phyloP scores from a whole-genome alignment of 1,140 invertebrate species.

The Drosophila nigromelanica region DNA sequence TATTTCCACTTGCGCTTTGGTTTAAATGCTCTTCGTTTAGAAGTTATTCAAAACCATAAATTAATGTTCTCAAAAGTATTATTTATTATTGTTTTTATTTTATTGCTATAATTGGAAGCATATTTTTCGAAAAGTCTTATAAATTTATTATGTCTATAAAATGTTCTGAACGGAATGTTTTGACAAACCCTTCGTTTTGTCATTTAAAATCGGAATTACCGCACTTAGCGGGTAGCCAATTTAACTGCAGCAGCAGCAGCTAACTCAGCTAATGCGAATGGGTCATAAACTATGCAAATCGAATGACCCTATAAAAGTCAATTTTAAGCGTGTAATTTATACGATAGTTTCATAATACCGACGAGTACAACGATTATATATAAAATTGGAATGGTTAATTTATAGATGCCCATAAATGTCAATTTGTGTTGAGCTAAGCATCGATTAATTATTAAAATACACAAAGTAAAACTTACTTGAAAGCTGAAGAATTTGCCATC shows the following conservation, averaged over 20 bases:
- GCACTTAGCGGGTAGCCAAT: slow-evolving; percentile 21
- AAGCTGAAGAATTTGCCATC: slow-evolving; percentile 96
- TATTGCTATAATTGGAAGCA: too few relatives aligned
- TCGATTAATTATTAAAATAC: background rate
- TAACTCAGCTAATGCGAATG: slow-evolving; percentile 31
- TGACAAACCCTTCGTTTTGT: too few relatives aligned
- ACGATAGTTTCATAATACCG: slow-evolving; percentile 7
- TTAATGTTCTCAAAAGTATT: too few relatives aligned
- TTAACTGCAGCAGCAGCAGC: slow-evolving; percentile 10
- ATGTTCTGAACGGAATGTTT: too few relatives aligned
- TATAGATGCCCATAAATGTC: slow-evolving; percentile 32
- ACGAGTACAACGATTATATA: slow-evolving; percentile 18
- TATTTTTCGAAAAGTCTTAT: too few relatives aligned
- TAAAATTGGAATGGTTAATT: slow-evolving; percentile 18
- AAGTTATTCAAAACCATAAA: too few relatives aligned
- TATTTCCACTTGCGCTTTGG: too few relatives aligned
- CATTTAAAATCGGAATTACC: background rate
- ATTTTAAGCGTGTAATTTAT: slow-evolving; percentile 27
- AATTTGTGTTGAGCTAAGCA: slow-evolving; percentile 9
- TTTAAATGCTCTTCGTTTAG: too few relatives aligned
- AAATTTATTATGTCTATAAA: too few relatives aligned
- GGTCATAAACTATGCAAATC: slow-evolving; percentile 43
- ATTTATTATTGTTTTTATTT: too few relatives aligned
- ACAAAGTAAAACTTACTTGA: slow-evolving; percentile 85
- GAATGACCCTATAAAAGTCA: slow-evolving; percentile 36